Conservation (phyloP, 92 coral and sea anemone species). For the Porites cylindrica region DNA sequence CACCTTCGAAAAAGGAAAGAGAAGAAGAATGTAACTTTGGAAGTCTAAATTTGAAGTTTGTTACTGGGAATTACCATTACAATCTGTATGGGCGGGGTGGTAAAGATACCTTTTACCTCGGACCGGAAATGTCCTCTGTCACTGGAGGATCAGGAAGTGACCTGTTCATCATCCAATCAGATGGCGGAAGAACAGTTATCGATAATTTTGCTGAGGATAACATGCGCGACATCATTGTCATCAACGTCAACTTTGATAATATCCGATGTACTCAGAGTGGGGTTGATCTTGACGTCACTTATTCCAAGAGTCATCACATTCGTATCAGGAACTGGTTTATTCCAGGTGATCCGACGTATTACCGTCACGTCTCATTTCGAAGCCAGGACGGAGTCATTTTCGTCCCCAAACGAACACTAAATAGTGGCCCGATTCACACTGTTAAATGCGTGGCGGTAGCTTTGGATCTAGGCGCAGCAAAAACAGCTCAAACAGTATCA, state of each 20-base stretch:
- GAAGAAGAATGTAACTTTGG: conserved; percentile 14
- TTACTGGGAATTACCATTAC: conserved; percentile 62
- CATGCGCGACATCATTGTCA: conserved; percentile 56
- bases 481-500: conserved; percentile 1
- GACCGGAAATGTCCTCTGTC: conserved; percentile 57
- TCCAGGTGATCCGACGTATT: conserved; percentile 44
- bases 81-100: conserved; percentile 75
- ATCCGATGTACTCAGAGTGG: conserved; percentile 42
- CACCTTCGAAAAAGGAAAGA: background rate
- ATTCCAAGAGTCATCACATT: conserved; percentile 54
- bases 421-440: background rate
- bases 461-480: conserved; percentile 27
- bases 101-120: conserved; percentile 61
- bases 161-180: conserved; percentile 56
- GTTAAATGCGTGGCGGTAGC: conserved; percentile 61
- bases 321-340: conserved; percentile 71
- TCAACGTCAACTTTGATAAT: conserved; percentile 40
- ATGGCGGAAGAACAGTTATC: conserved; percentile 66
- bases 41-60: conserved; percentile 17
- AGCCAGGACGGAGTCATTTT: conserved; percentile 65
- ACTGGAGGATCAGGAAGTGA: conserved; percentile 67
- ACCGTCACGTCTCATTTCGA: conserved; percentile 66
- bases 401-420: conserved; percentile 37
- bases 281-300: conserved; percentile 48
- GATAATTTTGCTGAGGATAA: conserved; percentile 71